Percentiles rank a stretch among this genome's conserved stretches.
phyloP scores from a whole-genome alignment of 2,113 vertebrate species.

The Lamprotornis superbus region DNA sequence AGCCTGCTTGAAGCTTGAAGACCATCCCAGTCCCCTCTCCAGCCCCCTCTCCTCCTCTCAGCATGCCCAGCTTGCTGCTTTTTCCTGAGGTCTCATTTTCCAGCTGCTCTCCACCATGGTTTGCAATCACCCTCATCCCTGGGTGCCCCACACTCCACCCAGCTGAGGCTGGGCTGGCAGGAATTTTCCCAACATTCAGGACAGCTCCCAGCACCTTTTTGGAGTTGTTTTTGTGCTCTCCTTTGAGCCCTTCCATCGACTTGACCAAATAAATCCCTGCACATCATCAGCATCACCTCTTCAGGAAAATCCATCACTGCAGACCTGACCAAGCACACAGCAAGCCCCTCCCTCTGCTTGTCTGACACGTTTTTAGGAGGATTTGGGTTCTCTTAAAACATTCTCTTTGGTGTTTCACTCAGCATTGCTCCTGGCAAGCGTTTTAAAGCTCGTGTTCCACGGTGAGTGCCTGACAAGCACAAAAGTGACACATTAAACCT shows the following conservation, averaged over 20 bases:
- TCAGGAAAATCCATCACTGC: not conserved
- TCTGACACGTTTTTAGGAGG: not conserved
- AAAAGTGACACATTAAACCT: fast-evolving
- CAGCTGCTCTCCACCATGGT: fast-evolving
- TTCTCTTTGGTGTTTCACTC: not conserved
- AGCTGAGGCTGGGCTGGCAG: not conserved
- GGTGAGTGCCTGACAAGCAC: not conserved
- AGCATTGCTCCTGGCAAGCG: not conserved
- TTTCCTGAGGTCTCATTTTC: not conserved
- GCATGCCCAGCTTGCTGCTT: fast-evolving
- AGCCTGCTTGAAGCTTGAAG: not conserved
- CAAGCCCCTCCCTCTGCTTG: not conserved
- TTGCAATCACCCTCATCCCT: fast-evolving
- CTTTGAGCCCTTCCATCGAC: not conserved
- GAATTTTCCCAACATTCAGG: not conserved
- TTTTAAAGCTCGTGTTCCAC: not conserved
- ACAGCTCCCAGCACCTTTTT: not conserved
- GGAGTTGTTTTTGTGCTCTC: not conserved
- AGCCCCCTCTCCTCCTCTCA: not conserved
- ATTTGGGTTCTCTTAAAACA: not conserved
- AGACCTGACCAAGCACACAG: fast-evolving
- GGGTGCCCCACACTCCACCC: not conserved
- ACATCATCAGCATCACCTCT: too few species aligned
- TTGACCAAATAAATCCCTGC: not conserved
- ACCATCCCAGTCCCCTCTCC: not conserved